phyloP scores from a whole-genome alignment of 2,113 vertebrate species.

The Neoarius graeffei region DNA sequence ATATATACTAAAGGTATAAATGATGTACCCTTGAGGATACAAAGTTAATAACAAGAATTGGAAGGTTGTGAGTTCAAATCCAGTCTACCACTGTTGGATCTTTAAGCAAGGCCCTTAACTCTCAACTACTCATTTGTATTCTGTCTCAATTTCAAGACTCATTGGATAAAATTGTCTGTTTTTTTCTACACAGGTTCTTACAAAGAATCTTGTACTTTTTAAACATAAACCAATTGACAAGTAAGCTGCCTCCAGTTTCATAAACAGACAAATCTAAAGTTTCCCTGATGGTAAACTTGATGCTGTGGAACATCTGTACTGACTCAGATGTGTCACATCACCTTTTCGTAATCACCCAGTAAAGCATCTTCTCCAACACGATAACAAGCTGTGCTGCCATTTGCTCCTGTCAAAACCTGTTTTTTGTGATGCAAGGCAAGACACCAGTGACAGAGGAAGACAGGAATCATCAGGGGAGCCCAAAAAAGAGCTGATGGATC shows the following conservation, averaged over 20 bases:
- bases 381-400: conserved; percentile 25
- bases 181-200: background rate
- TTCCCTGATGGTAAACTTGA: conserved; percentile 5
- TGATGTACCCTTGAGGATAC: background rate
- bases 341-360: conserved; percentile 35
- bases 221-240: background rate
- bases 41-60: background rate
- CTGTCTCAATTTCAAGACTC: background rate
- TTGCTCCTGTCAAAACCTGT: conserved; percentile 36
- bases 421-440: conserved; percentile 28
- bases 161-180: background rate
- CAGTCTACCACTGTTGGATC: background rate
- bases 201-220: background rate
- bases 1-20: background rate
- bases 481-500: conserved; percentile 40
- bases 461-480: conserved; percentile 32
- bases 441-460: conserved; percentile 18
- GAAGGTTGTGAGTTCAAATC: background rate
- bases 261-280: conserved; percentile 19
- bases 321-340: conserved; percentile 33
- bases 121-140: background rate
- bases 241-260: background rate
- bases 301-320: conserved; percentile 30
- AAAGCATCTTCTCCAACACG: conserved; percentile 28
- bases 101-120: background rate